Conservation (phyloP, 2,113 vertebrate genomes). For the Sapajus apella region DNA sequence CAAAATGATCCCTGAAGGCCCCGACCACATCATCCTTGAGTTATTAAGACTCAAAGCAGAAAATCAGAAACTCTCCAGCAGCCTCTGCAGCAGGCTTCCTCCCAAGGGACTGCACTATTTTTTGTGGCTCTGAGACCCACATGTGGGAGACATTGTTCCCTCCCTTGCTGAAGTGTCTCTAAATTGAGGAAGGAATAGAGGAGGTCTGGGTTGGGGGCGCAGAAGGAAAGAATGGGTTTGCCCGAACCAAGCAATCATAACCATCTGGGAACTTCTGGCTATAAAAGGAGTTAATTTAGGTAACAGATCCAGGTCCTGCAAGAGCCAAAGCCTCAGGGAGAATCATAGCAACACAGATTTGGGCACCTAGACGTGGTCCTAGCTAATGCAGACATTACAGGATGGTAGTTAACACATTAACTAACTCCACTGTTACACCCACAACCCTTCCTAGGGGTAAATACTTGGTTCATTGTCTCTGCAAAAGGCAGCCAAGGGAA, state of each 20-base stretch:
- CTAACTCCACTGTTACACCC: background rate
- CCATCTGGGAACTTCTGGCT: background rate
- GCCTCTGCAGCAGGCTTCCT: slow-evolving; percentile 8
- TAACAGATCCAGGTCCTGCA: background rate
- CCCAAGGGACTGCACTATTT: background rate
- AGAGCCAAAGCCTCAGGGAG: background rate
- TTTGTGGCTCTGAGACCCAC: slow-evolving; percentile 9
- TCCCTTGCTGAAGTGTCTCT: slow-evolving; percentile 31
- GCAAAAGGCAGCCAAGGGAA: background rate
- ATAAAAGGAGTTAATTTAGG: background rate
- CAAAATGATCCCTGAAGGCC: slow-evolving; percentile 70
- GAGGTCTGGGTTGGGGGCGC: background rate
- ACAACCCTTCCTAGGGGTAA: background rate
- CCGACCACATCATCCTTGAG: slow-evolving; percentile 56
- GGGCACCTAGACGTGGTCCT: background rate
- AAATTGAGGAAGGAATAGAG: background rate
- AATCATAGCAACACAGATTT: background rate
- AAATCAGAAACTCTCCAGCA: slow-evolving; percentile 40
- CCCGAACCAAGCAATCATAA: background rate
- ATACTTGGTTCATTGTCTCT: background rate
- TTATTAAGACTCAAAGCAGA: slow-evolving; percentile 57
- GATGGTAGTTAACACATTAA: background rate
- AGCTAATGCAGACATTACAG: background rate
- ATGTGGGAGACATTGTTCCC: background rate
- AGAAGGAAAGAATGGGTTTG: background rate